Conservation (phyloP, 2,888 invertebrate genomes). For the Trissonchulus sp. region DNA sequence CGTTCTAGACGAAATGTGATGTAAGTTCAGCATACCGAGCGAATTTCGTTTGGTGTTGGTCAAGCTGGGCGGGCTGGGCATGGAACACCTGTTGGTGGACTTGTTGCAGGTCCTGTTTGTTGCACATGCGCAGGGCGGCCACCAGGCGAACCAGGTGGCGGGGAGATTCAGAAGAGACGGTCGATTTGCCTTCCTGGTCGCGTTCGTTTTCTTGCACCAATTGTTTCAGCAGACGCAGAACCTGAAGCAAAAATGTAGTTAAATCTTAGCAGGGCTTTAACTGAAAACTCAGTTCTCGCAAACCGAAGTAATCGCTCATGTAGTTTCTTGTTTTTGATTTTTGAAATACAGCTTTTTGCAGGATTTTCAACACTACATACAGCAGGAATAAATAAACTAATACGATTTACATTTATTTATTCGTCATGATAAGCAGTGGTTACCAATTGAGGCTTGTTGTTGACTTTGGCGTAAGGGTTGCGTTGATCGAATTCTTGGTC, state of each 20-base stretch:
- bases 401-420: no score
- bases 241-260: no score
- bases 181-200: conserved; percentile 36
- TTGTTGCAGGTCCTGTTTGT: conserved; percentile 39
- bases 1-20: no score
- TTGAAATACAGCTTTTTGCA: no score
- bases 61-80: not conserved
- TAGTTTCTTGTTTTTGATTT: no score
- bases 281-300: no score
- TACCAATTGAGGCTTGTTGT: conserved; percentile 16
- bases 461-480: conserved; percentile 17
- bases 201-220: conserved; percentile 35
- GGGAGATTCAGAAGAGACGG: not conserved
- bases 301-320: no score
- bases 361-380: no score
- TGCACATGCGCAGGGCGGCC: conserved; percentile 40
- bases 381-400: no score
- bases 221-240: conserved; percentile 36
- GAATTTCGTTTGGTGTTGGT: not conserved
- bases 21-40: no score
- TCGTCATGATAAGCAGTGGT: no score
- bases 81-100: conserved; percentile 36
- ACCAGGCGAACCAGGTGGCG: conserved; percentile 36
- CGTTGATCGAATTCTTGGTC: not conserved
- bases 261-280: no score